Percentiles rank a stretch among this genome's conserved stretches.
These are phyloP conservation scores for Scaptomyza tumidula DNA, from an alignment of 2,888 invertebrate genomes.

Conservation along the genomic window DNA sequence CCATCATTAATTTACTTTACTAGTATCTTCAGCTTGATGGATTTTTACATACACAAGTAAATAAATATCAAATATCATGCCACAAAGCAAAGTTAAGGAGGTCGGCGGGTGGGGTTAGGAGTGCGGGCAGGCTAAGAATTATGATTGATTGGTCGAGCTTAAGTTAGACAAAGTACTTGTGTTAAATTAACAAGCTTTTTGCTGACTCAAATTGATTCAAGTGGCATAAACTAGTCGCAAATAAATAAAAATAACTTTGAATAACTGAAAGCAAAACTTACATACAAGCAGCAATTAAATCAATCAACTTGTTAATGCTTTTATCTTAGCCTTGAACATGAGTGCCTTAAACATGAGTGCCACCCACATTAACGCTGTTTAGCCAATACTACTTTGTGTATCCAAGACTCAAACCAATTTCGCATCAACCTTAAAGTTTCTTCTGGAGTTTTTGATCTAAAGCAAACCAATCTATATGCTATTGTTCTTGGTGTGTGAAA, in stretches of 20 bases:
- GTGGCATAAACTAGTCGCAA: background rate
- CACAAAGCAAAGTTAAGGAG: background rate
- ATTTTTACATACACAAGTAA: slow-evolving; percentile 1
- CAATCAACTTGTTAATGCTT: too few relatives aligned
- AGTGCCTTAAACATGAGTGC: too few relatives aligned
- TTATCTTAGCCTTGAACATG: too few relatives aligned
- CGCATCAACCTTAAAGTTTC: background rate
- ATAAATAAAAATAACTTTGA: background rate
- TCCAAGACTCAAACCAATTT: background rate
- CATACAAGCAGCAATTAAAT: too few relatives aligned
- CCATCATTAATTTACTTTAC: slow-evolving; percentile 39
- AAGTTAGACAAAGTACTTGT: background rate
- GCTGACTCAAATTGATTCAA: background rate
- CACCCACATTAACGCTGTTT: slow-evolving; percentile 5
- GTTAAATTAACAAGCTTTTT: background rate
- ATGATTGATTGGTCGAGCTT: slow-evolving; percentile 12
- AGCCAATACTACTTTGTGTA: slow-evolving; percentile 4
- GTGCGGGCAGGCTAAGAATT: background rate
- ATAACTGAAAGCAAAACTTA: too few relatives aligned
- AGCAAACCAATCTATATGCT: background rate
- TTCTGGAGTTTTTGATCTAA: background rate
- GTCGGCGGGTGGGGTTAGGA: background rate
- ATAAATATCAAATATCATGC: slow-evolving; percentile 30
- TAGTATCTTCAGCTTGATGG: slow-evolving; percentile 32
- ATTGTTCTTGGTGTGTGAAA: background rate